Evolutionary conservation across 2,797 vertebrate species (phyloP).

Genomic region (Helicolenus hilgendorfi): DNA sequence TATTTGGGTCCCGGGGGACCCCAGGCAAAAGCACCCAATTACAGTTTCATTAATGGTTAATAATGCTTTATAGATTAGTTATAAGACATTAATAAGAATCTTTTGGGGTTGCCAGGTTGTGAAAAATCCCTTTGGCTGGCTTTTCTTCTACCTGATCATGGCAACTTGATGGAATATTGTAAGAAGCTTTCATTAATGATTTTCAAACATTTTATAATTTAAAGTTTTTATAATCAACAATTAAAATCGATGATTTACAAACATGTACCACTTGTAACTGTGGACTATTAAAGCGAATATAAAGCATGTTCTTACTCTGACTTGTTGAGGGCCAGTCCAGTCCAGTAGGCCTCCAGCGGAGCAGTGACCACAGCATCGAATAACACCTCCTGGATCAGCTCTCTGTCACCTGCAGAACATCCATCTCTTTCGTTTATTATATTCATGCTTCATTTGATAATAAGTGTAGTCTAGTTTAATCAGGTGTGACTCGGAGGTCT

Average conservation of each 20-base stretch:
- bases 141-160: neutral
- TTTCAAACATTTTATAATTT: neutral
- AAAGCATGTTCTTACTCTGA: slow-evolving; percentile 92
- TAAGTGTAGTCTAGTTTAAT: neutral
- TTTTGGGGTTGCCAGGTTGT: neutral
- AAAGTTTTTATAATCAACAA: too few species aligned
- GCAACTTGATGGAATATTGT: neutral
- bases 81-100: neutral
- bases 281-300: neutral
- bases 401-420: slow-evolving; percentile 93
- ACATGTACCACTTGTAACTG: neutral
- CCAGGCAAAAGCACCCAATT: too few species aligned
- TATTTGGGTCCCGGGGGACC: too few species aligned
- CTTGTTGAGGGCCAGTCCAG: slow-evolving; percentile 96
- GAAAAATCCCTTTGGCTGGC: neutral
- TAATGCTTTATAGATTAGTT: neutral
- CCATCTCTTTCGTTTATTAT: neutral
- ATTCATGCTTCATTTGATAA: neutral
- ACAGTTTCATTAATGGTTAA: neutral
- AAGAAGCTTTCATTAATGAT: neutral
- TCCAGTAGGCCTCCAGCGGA: slow-evolving; percentile 97
- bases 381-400: slow-evolving; percentile 97
- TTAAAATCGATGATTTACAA: neutral
- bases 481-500: slow-evolving; percentile 9
- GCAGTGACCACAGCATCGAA: slow-evolving; percentile 98